phyloP scores from a whole-genome alignment of 1,140 invertebrate genomes.

The Caenorhabditis remanei region DNA sequence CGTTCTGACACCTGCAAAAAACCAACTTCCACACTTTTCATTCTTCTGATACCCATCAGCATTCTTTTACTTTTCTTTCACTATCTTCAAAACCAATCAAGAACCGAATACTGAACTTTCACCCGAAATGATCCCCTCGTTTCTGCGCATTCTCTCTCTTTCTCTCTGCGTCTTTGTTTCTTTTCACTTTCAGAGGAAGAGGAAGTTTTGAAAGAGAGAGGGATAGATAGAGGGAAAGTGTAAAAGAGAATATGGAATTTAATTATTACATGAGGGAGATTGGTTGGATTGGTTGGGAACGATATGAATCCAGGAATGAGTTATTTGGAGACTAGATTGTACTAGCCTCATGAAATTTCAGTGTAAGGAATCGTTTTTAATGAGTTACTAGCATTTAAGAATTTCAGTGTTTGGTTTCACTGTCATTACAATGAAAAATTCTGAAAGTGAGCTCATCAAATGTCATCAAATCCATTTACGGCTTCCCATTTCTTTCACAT shows the following conservation, averaged over 20 bases:
- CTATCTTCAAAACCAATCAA: conserved; percentile 51
- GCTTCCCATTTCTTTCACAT: too few species aligned
- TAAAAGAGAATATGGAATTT: conserved; percentile 12
- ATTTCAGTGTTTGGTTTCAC: too few species aligned
- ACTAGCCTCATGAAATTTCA: too few species aligned
- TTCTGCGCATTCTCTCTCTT: conserved; percentile 17
- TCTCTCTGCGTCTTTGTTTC: conserved; percentile 15
- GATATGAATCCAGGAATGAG: too few species aligned
- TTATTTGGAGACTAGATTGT: too few species aligned
- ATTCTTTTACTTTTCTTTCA: conserved; percentile 10
- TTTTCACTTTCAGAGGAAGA: conserved; percentile 21
- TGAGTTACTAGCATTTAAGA: too few species aligned
- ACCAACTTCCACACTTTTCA: conserved; percentile 10
- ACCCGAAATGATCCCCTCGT: conserved; percentile 13
- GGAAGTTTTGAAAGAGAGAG: background rate
- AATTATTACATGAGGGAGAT: background rate
- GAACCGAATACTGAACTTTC: conserved; percentile 51
- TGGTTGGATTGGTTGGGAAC: background rate
- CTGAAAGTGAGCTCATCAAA: too few species aligned
- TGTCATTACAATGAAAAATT: too few species aligned
- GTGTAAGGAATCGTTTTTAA: too few species aligned
- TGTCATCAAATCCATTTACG: too few species aligned
- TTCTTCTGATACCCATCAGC: conserved; percentile 38
- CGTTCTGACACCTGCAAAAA: conserved; percentile 28
- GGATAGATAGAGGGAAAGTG: conserved; percentile 20